A percentile compares a stretch with the other conserved stretches of the same genome.
Evolutionary conservation across 1,140 invertebrate genomes (phyloP).

Genomic region (Zaprionus tsacasi): DNA sequence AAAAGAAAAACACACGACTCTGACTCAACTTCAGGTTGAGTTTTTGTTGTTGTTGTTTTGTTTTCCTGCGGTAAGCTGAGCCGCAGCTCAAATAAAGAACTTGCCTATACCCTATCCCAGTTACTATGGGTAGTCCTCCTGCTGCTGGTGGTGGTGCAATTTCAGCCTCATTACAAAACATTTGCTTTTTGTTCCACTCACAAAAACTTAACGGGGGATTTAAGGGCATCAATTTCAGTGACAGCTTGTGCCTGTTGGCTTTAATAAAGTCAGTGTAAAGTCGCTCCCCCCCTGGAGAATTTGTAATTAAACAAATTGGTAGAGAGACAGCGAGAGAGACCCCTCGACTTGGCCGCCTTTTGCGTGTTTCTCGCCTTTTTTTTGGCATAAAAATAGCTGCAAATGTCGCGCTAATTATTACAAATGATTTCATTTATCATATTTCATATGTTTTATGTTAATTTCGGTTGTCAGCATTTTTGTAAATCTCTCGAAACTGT

Average conservation of each 20-base stretch:
- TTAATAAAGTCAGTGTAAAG: constrained; percentile 62
- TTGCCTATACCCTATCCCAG: background rate
- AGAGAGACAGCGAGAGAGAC: background rate
- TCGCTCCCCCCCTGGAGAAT: constrained; percentile 50
- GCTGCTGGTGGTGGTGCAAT: constrained; percentile 59
- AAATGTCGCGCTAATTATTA: constrained; percentile 78
- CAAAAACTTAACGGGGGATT: constrained; percentile 15
- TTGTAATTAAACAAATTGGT: constrained; percentile 75
- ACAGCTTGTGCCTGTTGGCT: constrained; percentile 64
- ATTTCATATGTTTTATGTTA: constrained; percentile 56
- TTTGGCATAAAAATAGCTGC: constrained; percentile 54
- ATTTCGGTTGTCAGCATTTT: constrained; percentile 48
- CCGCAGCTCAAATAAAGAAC: constrained; percentile 7
- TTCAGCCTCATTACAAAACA: constrained; percentile 68
- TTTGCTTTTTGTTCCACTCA: constrained; percentile 49
- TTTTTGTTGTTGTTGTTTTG: constrained; percentile 27
- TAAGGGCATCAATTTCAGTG: constrained; percentile 62
- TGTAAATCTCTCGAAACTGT: constrained; percentile 43
- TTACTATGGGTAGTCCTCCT: constrained; percentile 5
- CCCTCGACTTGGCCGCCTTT: background rate
- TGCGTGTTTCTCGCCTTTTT: background rate
- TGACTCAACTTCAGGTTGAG: constrained; percentile 35
- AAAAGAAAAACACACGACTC: constrained; percentile 45
- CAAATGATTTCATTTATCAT: constrained; percentile 72
- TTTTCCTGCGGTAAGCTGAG: constrained; percentile 56